Evolutionary conservation across 2,888 invertebrate genomes (phyloP).

Genomic region (Abrostola tripartita): DNA sequence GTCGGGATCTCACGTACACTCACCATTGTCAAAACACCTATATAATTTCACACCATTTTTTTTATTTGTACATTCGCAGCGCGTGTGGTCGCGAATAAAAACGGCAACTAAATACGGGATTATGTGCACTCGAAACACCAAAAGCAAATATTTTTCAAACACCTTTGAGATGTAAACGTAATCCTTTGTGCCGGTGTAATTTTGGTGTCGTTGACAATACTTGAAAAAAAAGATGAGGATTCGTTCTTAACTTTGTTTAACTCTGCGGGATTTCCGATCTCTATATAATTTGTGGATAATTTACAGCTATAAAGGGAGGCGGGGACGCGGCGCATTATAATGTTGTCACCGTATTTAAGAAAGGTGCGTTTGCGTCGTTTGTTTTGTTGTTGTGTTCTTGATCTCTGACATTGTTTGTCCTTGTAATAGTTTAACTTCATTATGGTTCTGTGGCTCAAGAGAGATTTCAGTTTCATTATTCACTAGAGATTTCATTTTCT

Average conservation of each 20-base stretch:
- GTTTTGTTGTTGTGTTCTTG: constrained; percentile 51
- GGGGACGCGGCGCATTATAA: constrained; percentile 74
- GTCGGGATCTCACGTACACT: constrained; percentile 79
- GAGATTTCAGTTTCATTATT: not conserved
- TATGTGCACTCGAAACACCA: constrained; percentile 78
- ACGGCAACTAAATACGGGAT: constrained; percentile 72
- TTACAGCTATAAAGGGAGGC: constrained; percentile 69
- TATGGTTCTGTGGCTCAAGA: constrained; percentile 20
- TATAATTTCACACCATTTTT: constrained; percentile 79
- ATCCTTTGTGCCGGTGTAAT: constrained; percentile 84
- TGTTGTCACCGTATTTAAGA: constrained; percentile 77
- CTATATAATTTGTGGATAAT: constrained; percentile 84
- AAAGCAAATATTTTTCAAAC: constrained; percentile 87
- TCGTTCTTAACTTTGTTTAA: constrained; percentile 66
- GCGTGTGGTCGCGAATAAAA: constrained; percentile 81
- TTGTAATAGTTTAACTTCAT: constrained; percentile 39
- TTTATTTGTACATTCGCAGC: constrained; percentile 51
- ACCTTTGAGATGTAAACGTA: constrained; percentile 76
- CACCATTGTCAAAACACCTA: constrained; percentile 86
- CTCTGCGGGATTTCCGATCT: constrained; percentile 79
- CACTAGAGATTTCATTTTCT: not conserved
- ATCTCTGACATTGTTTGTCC: constrained; percentile 48
- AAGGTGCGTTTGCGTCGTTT: constrained; percentile 61
- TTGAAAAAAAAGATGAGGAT: constrained; percentile 64
- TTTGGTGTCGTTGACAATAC: constrained; percentile 84